Conservation (phyloP, 2,888 invertebrate genomes). For the Clistopyga incitator region DNA sequence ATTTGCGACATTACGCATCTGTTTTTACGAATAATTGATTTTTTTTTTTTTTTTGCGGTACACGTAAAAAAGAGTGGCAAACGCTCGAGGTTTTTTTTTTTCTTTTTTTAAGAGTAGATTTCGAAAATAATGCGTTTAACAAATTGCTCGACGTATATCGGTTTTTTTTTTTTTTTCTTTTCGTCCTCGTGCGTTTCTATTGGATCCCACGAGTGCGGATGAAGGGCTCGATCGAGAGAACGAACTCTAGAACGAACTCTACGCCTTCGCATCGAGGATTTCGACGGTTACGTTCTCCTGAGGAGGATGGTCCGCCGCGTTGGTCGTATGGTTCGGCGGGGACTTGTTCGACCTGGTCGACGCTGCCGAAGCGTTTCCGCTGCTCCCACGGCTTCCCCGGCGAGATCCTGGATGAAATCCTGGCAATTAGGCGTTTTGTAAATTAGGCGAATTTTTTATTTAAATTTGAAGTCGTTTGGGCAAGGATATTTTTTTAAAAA, state of each 20-base stretch:
- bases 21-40: not conserved
- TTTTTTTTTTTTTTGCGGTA: no score
- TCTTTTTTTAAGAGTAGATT: not conserved
- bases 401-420: constrained; percentile 86
- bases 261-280: constrained; percentile 89
- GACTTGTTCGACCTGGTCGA: constrained; percentile 85
- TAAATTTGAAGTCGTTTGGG: not conserved
- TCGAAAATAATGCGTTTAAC: constrained; percentile 42
- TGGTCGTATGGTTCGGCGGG: constrained; percentile 76
- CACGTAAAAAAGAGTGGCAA: constrained; percentile 14
- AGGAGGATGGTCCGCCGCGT: constrained; percentile 80
- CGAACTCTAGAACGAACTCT: constrained; percentile 81
- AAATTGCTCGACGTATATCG: constrained; percentile 30
- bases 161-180: constrained; percentile 10
- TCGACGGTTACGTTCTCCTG: constrained; percentile 91
- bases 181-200: constrained; percentile 30
- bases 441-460: constrained; percentile 2
- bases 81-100: constrained; percentile 1
- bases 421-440: constrained; percentile 80
- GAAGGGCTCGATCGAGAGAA: constrained; percentile 67
- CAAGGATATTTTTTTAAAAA: no score
- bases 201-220: constrained; percentile 65
- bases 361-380: constrained; percentile 91
- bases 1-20: constrained; percentile 3
- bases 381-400: constrained; percentile 90